Evolutionary conservation across 2,113 vertebrate species (phyloP).

Genomic region (Pristiophorus japonicus): DNA sequence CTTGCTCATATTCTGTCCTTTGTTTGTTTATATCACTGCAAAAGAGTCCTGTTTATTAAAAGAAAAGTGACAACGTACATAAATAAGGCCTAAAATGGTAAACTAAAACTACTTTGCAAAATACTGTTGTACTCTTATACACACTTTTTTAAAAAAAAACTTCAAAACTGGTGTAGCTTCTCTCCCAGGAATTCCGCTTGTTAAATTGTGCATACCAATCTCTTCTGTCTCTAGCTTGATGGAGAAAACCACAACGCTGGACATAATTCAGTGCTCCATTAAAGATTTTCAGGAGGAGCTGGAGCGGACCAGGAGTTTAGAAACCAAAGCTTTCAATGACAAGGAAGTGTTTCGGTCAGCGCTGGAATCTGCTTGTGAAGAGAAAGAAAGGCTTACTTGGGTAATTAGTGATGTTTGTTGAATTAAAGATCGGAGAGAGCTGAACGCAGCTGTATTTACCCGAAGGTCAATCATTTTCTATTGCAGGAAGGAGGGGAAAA

Average conservation of each 20-base stretch:
- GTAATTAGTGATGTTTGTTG: slow-evolving; percentile 43
- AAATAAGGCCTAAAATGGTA: background rate
- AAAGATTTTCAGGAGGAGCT: slow-evolving; percentile 52
- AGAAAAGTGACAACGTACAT: background rate
- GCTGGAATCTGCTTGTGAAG: slow-evolving; percentile 60
- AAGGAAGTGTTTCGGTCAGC: slow-evolving; percentile 65
- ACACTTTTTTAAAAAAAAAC: too few relatives aligned
- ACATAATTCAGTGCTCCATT: slow-evolving; percentile 46
- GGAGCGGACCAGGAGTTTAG: slow-evolving; percentile 55
- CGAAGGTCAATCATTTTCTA: background rate
- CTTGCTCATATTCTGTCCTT: background rate
- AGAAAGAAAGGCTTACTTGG: slow-evolving; percentile 56
- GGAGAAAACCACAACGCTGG: slow-evolving; percentile 49
- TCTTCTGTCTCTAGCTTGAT: slow-evolving; percentile 51
- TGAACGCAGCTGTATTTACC: background rate
- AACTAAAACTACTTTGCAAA: background rate
- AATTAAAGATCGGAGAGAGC: background rate
- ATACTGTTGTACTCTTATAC: background rate
- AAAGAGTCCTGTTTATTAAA: background rate
- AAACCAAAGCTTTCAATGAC: slow-evolving; percentile 62
- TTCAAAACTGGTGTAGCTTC: too few relatives aligned
- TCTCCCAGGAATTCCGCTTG: background rate
- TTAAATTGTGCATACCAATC: background rate
- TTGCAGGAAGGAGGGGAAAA: background rate
- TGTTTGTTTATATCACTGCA: background rate